Conservation (phyloP, 2,797 vertebrate genomes). For the Tapirus indicus region DNA sequence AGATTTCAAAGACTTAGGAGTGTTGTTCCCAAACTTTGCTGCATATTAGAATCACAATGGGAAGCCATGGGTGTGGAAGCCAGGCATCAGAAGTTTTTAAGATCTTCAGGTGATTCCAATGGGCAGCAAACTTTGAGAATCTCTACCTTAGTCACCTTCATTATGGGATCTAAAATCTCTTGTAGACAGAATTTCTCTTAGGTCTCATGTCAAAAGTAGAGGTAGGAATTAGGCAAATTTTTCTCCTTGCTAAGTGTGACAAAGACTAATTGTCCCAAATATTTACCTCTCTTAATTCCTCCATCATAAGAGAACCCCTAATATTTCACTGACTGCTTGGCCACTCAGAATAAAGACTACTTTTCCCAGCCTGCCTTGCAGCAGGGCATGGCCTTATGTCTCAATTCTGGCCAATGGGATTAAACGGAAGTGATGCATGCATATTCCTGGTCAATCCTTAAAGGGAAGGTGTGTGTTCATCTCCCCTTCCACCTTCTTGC, state of each 20-base stretch:
- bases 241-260: background rate
- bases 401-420: background rate
- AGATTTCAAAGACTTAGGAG: background rate
- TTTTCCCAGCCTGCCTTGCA: background rate
- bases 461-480: background rate
- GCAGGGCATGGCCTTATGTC: background rate
- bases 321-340: background rate
- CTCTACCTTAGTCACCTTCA: background rate
- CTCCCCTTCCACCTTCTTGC: background rate
- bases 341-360: background rate
- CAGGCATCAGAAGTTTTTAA: background rate
- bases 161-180: conserved; percentile 19
- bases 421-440: background rate
- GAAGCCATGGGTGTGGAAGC: background rate
- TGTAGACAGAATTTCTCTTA: background rate
- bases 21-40: background rate
- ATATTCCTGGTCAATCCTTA: background rate
- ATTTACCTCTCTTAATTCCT: background rate
- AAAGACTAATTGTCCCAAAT: background rate
- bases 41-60: background rate
- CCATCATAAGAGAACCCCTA: background rate
- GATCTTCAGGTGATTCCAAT: background rate
- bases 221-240: background rate
- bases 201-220: conserved; percentile 18
- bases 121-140: background rate